Conservation (phyloP, 2,113 vertebrate species). For the Indri indri region DNA sequence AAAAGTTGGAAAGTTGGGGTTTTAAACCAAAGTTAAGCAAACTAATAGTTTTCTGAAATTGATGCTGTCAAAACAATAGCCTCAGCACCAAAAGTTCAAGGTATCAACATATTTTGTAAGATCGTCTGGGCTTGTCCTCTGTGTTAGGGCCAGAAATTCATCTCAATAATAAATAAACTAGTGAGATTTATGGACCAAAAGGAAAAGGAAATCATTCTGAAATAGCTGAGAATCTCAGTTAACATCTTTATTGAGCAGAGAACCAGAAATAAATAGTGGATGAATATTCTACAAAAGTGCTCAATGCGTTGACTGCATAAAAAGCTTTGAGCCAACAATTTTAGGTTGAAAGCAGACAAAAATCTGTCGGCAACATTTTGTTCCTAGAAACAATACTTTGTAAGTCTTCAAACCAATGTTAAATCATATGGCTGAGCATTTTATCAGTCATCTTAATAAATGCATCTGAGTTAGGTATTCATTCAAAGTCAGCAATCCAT, state of each 20-base stretch:
- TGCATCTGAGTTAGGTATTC: neutral
- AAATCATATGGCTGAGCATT: neutral
- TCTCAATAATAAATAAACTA: neutral
- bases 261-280: neutral
- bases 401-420: neutral
- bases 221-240: neutral
- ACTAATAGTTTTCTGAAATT: slow-evolving; percentile 16
- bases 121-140: neutral
- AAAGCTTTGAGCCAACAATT: neutral
- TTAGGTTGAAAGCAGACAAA: neutral
- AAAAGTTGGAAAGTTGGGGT: neutral
- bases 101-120: neutral
- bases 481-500: neutral
- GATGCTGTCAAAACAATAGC: slow-evolving; percentile 10
- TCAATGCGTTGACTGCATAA: neutral
- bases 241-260: neutral
- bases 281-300: neutral
- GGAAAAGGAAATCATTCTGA: neutral
- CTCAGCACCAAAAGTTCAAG: neutral
- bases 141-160: neutral
- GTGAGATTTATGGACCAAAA: neutral
- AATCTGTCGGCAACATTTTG: neutral
- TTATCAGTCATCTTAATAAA: neutral
- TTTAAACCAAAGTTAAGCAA: slow-evolving; percentile 50
- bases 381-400: neutral